A percentile compares a stretch with the other conserved stretches of the same genome.
phyloP scores from a whole-genome alignment of 2,113 vertebrate genomes.

The Xiphorhynchus elegans region DNA sequence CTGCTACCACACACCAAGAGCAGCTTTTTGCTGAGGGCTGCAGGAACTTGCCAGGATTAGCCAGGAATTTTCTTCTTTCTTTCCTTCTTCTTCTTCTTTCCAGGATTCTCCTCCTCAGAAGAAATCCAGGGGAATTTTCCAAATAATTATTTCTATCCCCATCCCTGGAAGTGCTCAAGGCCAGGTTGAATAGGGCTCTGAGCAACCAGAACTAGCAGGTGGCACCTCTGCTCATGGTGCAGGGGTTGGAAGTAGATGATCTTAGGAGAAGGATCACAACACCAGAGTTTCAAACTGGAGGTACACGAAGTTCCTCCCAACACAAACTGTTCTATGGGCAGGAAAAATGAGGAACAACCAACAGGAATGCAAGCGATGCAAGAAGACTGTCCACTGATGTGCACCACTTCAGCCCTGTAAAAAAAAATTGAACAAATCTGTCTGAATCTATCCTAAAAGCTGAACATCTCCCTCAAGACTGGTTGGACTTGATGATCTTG shows the following conservation, averaged over 20 bases:
- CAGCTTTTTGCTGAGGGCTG: neutral
- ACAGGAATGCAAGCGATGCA: neutral
- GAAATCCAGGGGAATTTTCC: neutral
- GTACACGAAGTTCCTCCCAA: neutral
- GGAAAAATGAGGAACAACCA: neutral
- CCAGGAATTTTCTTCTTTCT: neutral
- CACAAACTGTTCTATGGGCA: neutral
- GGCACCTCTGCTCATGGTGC: neutral
- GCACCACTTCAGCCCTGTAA: neutral
- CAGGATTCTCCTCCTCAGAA: neutral
- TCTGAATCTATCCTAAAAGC: neutral
- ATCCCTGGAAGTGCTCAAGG: neutral
- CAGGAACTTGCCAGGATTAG: neutral
- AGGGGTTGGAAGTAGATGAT: neutral
- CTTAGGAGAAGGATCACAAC: too few relatives aligned
- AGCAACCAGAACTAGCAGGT: neutral
- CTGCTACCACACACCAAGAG: neutral
- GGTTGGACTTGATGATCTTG: neutral
- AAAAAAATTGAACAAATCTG: neutral
- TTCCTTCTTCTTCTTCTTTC: neutral
- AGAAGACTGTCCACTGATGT: rapidly evolving
- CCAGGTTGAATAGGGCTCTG: neutral
- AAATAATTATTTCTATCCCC: neutral
- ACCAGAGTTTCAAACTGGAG: too few relatives aligned
- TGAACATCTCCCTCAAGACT: neutral